A percentile compares a stretch with the other conserved stretches of the same genome.
Evolutionary conservation across 2,888 invertebrate species (phyloP).

Genomic region (Tanypteryx hageni): DNA sequence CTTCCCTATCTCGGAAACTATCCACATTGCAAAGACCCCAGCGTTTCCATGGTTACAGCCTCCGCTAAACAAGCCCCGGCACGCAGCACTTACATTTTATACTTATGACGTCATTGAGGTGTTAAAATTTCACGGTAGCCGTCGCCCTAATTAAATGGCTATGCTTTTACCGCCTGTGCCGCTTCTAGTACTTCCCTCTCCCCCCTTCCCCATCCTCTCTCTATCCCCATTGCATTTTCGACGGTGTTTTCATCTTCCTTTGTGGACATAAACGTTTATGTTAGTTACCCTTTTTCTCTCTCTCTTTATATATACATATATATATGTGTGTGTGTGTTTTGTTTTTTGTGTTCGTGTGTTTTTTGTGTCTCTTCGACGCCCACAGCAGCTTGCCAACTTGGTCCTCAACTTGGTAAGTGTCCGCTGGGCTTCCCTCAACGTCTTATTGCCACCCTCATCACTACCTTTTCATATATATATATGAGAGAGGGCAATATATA

Average conservation of each 20-base stretch:
- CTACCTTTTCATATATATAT: no score
- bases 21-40: background rate
- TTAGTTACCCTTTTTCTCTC: background rate
- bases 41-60: background rate
- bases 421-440: no score
- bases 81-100: constrained; percentile 8
- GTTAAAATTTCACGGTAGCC: constrained; percentile 13
- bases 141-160: constrained; percentile 14
- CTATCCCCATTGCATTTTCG: background rate
- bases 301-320: no score
- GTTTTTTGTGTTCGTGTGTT: no score
- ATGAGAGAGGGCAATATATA: no score
- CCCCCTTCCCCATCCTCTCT: no score
- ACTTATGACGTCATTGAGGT: constrained; percentile 14
- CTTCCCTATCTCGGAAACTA: background rate
- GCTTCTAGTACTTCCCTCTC: background rate
- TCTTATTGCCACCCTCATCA: no score
- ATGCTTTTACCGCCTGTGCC: background rate
- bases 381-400: no score
- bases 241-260: constrained; percentile 2
- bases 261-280: background rate
- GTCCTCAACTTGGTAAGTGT: no score
- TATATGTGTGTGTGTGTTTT: no score
- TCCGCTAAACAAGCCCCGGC: background rate
- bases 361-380: no score